Percentiles rank a stretch among this genome's conserved stretches.
phyloP scores from a whole-genome alignment of 1,140 invertebrate species.

The Zaprionus davidi region DNA sequence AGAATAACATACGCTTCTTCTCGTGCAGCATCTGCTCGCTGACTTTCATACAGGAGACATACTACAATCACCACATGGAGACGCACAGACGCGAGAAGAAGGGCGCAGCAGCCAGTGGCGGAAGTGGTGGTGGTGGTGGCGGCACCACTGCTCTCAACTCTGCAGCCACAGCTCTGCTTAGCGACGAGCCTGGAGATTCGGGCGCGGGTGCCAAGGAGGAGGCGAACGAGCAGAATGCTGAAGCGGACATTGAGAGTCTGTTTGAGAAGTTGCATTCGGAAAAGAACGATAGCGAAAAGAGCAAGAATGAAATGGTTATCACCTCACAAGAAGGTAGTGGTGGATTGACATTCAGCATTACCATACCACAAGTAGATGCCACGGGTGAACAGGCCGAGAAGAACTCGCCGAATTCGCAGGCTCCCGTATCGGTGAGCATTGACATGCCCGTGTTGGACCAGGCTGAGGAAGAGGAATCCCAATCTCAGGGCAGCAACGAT shows the following conservation, averaged over 20 bases:
- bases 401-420: slow-evolving; percentile 65
- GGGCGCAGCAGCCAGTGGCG: slow-evolving; percentile 30
- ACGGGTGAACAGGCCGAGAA: slow-evolving; percentile 64
- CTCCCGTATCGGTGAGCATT: slow-evolving; percentile 79
- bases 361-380: slow-evolving; percentile 75
- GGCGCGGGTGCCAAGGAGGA: slow-evolving; percentile 43
- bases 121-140: slow-evolving; percentile 37
- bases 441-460: slow-evolving; percentile 83
- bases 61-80: slow-evolving; percentile 84
- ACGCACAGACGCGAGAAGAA: slow-evolving; percentile 80
- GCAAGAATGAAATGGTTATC: slow-evolving; percentile 74
- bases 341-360: slow-evolving; percentile 84
- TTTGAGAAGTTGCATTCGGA: slow-evolving; percentile 84
- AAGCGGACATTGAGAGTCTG: slow-evolving; percentile 83
- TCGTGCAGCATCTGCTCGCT: slow-evolving; percentile 84
- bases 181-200: slow-evolving; percentile 63
- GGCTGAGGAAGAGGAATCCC: slow-evolving; percentile 77
- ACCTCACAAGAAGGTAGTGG: slow-evolving; percentile 81
- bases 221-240: slow-evolving; percentile 58
- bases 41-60: slow-evolving; percentile 83
- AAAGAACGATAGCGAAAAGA: slow-evolving; percentile 70
- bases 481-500: slow-evolving; percentile 59
- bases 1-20: slow-evolving; percentile 82
- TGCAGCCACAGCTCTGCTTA: slow-evolving; percentile 71
- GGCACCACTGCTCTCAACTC: slow-evolving; percentile 59